These are phyloP conservation scores for Sycophila sp. DNA, from an alignment of 1,140 invertebrate genomes.

Conservation along the genomic window DNA sequence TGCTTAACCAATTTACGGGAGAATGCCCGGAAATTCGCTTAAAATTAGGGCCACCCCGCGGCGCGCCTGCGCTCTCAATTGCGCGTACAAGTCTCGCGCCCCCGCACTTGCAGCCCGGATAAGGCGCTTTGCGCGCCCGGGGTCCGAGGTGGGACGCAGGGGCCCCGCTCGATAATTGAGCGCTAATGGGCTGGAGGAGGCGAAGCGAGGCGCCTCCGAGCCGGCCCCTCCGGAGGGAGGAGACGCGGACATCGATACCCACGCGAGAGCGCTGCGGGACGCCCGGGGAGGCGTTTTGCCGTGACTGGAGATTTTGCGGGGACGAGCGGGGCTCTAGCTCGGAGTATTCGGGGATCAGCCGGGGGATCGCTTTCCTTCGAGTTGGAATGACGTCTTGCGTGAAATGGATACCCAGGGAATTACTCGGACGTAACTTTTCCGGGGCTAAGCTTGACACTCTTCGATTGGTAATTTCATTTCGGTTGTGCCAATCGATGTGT, in stretches of 20 bases:
- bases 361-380: no score
- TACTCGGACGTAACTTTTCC: no score
- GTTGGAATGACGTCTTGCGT: no score
- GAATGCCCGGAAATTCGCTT: constrained; percentile 43
- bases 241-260: background rate
- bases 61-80: background rate
- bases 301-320: background rate
- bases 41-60: constrained; percentile 33
- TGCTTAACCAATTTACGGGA: constrained; percentile 50
- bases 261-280: background rate
- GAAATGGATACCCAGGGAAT: no score
- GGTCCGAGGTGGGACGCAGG: no score
- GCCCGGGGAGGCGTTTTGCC: background rate
- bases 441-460: no score
- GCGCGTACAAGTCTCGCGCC: background rate
- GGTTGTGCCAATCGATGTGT: no score
- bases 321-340: background rate
- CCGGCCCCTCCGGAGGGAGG: background rate
- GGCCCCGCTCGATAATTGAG: no score
- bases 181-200: background rate
- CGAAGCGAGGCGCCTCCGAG: background rate
- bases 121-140: constrained; percentile 4
- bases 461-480: no score
- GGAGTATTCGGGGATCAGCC: no score
- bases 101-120: constrained; percentile 11